Base-by-base conservation (phyloP, 2,888 invertebrate species). In the Celastrina argiolus region DNA sequence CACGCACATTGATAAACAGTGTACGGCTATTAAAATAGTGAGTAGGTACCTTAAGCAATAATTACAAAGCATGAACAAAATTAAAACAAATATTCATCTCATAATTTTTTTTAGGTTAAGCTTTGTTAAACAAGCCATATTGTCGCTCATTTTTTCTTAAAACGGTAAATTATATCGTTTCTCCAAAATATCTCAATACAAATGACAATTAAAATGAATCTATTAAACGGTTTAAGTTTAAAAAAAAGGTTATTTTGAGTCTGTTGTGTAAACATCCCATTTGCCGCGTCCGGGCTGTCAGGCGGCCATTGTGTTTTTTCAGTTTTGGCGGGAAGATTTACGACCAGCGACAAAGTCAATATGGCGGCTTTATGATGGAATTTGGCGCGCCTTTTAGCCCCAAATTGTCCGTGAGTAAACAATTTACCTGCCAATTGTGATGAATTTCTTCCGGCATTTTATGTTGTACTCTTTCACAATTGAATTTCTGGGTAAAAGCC, bases 341-440 rank as follows among this genome's bases (percentile, higher is more conserved):
- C 86, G 84, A 80, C 73, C 82, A 83, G 83, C 88, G 89, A 89
- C 91, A 89, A 85, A 87, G 88, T 89, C 87, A 86, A 90, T 90
- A 89, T 89, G 82, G 85, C 82, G 88, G 85, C 80, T 81, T 83
- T 82, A 80, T 84, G 81, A 85, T 78, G 78, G 82, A 81, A 85
- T 85, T 85, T 81, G 82, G 79, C 81, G 81, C 77, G 84, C 84
- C 81, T 83, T 85, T 85, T 88, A 87, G 84, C 79, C 84, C 81
- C 80, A 83, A 85, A 89, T 87, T 85, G 87, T 82, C 80, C 83
- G 77, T 81, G 78, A 79, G 83, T 84, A 87, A 88, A 87, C 84
- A 85, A 84, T 86, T 83, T 88, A 89, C 88, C 88, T 88, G 90
- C 78, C 87, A 84, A 84, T 82, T 81, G 79, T 89, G 86, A 90